These are phyloP conservation scores for Felis chaus DNA, from an alignment of 2,113 vertebrate species.

Conservation along the genomic window DNA sequence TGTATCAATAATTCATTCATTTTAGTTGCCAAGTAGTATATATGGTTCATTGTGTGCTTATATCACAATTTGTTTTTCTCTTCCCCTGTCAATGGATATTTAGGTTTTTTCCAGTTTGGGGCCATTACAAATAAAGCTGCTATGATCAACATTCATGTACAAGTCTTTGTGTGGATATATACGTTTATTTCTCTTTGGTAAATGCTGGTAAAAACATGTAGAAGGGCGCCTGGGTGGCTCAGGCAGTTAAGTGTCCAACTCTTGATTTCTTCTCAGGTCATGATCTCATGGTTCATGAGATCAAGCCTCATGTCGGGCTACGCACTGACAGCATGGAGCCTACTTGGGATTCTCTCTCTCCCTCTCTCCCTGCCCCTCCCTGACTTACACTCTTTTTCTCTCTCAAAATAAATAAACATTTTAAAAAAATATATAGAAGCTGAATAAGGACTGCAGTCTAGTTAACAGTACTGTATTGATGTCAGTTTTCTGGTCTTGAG, in stretches of 20 bases:
- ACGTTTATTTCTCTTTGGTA: constrained; percentile 19
- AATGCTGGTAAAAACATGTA: not conserved
- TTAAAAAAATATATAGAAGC: not conserved
- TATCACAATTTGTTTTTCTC: not conserved
- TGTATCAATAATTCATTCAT: not conserved
- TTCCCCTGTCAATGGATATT: not conserved
- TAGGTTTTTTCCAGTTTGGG: not conserved
- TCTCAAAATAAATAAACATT: not conserved
- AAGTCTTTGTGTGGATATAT: not conserved
- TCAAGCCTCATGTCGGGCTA: no score
- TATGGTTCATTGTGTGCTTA: not conserved
- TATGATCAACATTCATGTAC: not conserved
- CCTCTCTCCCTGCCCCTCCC: no score
- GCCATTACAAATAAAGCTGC: not conserved
- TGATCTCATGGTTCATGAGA: no score
- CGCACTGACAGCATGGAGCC: no score
- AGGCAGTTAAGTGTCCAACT: no score
- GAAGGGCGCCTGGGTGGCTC: not conserved
- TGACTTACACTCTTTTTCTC: no score
- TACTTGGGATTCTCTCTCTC: no score
- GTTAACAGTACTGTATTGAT: not conserved
- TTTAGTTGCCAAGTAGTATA: not conserved
- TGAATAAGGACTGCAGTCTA: not conserved
- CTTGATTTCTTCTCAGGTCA: no score
- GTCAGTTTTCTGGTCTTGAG: not conserved